Conservation (phyloP, 2,797 vertebrate species). For the Syngnathus acus region DNA sequence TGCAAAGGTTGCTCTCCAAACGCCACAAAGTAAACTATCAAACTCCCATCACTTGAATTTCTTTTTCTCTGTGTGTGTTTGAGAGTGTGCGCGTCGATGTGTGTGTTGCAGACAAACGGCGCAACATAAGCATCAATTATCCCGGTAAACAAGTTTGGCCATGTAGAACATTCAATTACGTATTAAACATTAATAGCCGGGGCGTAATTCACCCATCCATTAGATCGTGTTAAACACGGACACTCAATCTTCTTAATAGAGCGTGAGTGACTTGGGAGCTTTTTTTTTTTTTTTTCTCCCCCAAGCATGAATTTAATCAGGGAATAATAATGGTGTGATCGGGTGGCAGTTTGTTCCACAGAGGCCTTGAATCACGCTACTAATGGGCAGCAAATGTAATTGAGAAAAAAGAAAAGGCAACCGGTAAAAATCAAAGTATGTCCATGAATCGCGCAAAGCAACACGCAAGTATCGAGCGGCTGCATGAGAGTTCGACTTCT, state of each 20-base stretch:
- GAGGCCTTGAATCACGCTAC: constrained; percentile 16
- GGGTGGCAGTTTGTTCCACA: constrained; percentile 30
- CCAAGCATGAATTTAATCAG: constrained; percentile 50
- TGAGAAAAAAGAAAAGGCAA: constrained; percentile 7
- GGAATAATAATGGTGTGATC: constrained; percentile 38
- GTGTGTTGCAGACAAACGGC: constrained; percentile 30
- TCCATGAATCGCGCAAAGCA: neutral
- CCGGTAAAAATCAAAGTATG: neutral
- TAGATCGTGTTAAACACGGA: constrained; percentile 57
- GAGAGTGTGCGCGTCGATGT: neutral
- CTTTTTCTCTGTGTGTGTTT: neutral
- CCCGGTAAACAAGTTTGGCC: constrained; percentile 63
- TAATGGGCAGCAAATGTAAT: constrained; percentile 13
- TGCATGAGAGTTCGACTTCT: neutral
- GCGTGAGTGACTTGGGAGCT: constrained; percentile 46
- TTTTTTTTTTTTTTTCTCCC: constrained; percentile 21
- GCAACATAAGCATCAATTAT: constrained; percentile 61
- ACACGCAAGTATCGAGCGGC: neutral
- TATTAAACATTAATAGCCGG: constrained; percentile 70
- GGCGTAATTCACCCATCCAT: constrained; percentile 66
- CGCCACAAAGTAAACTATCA: neutral
- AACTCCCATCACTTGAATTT: constrained; percentile 4
- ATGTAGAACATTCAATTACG: constrained; percentile 74
- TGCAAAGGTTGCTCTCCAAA: constrained; percentile 2
- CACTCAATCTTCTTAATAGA: constrained; percentile 68